A percentile compares a stretch with the other conserved stretches of the same genome.
These are phyloP conservation scores for Apantesis nais DNA, from an alignment of 2,888 invertebrate species.

Conservation along the genomic window DNA sequence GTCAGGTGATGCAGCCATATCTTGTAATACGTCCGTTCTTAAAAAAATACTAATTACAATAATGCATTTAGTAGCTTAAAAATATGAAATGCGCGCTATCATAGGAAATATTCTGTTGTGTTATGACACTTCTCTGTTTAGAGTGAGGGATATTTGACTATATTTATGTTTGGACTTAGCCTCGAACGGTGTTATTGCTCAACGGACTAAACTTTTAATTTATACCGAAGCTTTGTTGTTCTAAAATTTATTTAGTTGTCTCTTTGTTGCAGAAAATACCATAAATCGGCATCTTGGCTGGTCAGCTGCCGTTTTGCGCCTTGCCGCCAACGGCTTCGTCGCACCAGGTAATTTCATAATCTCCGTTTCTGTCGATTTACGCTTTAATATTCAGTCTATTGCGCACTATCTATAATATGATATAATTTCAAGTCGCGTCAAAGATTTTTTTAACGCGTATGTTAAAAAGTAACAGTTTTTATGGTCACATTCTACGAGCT, in stretches of 20 bases:
- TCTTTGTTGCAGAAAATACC: slow-evolving; percentile 15
- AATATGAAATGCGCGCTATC: neutral
- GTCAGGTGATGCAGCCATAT: slow-evolving; percentile 36
- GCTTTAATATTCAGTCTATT: too few species aligned
- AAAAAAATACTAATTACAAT: slow-evolving; percentile 21
- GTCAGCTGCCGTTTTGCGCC: slow-evolving; percentile 5
- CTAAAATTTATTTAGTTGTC: slow-evolving; percentile 3
- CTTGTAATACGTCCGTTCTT: slow-evolving; percentile 38
- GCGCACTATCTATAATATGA: too few species aligned
- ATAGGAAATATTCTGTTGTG: too few species aligned
- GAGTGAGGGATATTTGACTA: neutral
- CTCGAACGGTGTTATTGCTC: neutral
- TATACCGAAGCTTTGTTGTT: neutral
- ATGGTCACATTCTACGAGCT: too few species aligned
- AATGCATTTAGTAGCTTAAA: neutral
- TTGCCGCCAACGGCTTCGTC: slow-evolving; percentile 17
- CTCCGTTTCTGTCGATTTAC: too few species aligned
- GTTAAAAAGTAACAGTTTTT: too few species aligned
- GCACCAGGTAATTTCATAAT: slow-evolving; percentile 14
- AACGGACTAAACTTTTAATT: neutral
- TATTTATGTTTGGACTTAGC: neutral
- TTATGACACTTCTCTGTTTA: neutral
- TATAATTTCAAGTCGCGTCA: too few species aligned
- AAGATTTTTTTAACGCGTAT: too few species aligned
- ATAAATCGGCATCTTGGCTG: slow-evolving; percentile 18